Base-by-base conservation (phyloP, 2,888 invertebrate genomes). In the Odontomyia ornata region DNA sequence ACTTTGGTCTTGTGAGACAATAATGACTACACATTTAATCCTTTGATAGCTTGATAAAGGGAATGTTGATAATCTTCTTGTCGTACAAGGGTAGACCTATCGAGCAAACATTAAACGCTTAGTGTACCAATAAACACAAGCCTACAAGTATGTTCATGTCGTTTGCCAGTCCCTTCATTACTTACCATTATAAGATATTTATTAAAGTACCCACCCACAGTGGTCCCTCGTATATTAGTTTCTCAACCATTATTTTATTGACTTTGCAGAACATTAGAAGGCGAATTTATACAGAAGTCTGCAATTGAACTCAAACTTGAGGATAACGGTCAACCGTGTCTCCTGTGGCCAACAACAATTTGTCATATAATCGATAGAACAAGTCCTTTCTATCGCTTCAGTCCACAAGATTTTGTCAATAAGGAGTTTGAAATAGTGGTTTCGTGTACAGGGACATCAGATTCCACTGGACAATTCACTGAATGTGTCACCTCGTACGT, bases 291-390 rank as follows among this genome's bases (percentile, higher is more conserved):
- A 4, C 90, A 91, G 25, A 91, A 94, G 85, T 92, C 91, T 83
- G 92, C 95, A 82, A 91, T 91, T 81, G 91, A 91, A 81, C 87
- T 95, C 65, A 88, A 90, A 80, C 84, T 93, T 79, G 89, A 90
- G 83, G 90, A 91, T 78, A 89, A 90, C 69, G 91, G 91, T 0
- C 91, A 93, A 46, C 84, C 89, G 47, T 93, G 95, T 82, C 89
- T 95, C 60, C 89, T 95, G 47, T 97, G 96, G 96, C 97, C 97
- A 0, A 91, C 95, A 82, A 94, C 94, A 1, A 91, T 97, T 11
- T 93, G 93, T 13, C 97, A 97, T 85, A 89, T 90, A 78, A 96
- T 97, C 80, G 92, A 95, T 82, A 89, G 88, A 13, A 84, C 86
- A 27, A 95, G 95, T 82, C 97, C 97, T 0, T 90, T 97, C 67